phyloP scores from a whole-genome alignment of 2,888 invertebrate species.

The Clanis bilineata region DNA sequence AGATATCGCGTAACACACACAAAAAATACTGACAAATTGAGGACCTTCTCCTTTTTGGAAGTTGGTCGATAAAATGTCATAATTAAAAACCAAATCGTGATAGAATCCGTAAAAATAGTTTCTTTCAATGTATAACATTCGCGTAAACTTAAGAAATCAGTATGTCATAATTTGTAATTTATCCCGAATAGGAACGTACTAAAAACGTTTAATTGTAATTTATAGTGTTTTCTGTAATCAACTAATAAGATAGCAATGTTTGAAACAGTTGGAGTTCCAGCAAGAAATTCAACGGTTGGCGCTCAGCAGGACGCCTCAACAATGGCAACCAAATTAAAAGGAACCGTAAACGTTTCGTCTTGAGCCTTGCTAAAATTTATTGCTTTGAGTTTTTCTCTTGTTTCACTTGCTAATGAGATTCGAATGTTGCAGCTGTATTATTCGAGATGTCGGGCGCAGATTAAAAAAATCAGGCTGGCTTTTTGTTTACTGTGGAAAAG shows the following conservation, averaged over 20 bases:
- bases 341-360: slow-evolving; percentile 79
- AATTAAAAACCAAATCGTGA: too few relatives aligned
- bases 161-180: slow-evolving; percentile 18
- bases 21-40: too few relatives aligned
- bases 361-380: slow-evolving; percentile 81
- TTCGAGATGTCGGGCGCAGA: slow-evolving; percentile 58
- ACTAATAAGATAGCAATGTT: slow-evolving; percentile 77
- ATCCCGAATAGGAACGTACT: not conserved
- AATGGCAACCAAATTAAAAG: slow-evolving; percentile 81
- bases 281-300: slow-evolving; percentile 71
- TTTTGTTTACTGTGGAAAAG: slow-evolving; percentile 41
- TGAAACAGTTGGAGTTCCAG: slow-evolving; percentile 76
- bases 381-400: slow-evolving; percentile 71
- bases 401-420: slow-evolving; percentile 79
- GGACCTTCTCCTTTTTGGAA: too few relatives aligned
- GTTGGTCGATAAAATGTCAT: too few relatives aligned
- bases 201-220: slow-evolving; percentile 45
- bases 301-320: slow-evolving; percentile 76
- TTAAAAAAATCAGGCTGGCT: slow-evolving; percentile 52
- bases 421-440: slow-evolving; percentile 75
- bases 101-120: too few relatives aligned
- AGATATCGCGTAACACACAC: too few relatives aligned
- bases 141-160: too few relatives aligned
- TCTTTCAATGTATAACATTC: too few relatives aligned
- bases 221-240: slow-evolving; percentile 67